Percentiles rank a stretch among this genome's conserved stretches.
phyloP scores from a whole-genome alignment of 2,888 invertebrate genomes.

The Nymphalis c-album region DNA sequence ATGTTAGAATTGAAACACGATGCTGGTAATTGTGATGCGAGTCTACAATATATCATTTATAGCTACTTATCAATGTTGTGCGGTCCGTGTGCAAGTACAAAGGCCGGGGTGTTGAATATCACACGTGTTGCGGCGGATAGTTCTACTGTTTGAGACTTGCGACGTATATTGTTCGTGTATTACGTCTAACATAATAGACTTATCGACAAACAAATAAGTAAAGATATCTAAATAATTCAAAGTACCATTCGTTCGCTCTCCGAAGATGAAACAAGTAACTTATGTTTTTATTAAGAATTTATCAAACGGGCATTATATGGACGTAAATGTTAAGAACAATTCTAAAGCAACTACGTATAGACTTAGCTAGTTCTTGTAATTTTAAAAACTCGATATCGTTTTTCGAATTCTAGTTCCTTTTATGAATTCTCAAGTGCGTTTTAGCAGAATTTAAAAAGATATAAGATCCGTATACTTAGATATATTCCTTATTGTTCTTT shows the following conservation, averaged over 20 bases:
- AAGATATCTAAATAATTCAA: neutral
- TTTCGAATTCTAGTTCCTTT: neutral
- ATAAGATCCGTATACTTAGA: neutral
- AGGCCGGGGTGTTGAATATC: constrained; percentile 29
- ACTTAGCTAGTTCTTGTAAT: constrained; percentile 1
- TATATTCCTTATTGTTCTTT: neutral
- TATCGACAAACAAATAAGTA: neutral
- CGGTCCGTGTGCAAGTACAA: constrained; percentile 25
- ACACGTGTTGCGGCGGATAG: constrained; percentile 28
- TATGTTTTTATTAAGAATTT: too few species aligned
- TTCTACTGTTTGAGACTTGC: constrained; percentile 21
- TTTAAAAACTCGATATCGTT: neutral
- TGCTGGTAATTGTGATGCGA: constrained; percentile 13
- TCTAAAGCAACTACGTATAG: neutral
- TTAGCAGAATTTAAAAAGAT: neutral
- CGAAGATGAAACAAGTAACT: too few species aligned
- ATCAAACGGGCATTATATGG: too few species aligned
- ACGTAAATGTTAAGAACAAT: neutral
- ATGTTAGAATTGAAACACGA: constrained; percentile 22
- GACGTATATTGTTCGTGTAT: neutral
- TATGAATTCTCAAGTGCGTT: neutral
- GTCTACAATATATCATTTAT: constrained; percentile 12
- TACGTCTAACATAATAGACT: neutral
- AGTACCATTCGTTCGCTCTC: neutral
- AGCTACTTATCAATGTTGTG: constrained; percentile 21